These are phyloP conservation scores for Cyprinodon brontotheroides DNA, from an alignment of 2,113 vertebrate genomes.

Conservation along the genomic window DNA sequence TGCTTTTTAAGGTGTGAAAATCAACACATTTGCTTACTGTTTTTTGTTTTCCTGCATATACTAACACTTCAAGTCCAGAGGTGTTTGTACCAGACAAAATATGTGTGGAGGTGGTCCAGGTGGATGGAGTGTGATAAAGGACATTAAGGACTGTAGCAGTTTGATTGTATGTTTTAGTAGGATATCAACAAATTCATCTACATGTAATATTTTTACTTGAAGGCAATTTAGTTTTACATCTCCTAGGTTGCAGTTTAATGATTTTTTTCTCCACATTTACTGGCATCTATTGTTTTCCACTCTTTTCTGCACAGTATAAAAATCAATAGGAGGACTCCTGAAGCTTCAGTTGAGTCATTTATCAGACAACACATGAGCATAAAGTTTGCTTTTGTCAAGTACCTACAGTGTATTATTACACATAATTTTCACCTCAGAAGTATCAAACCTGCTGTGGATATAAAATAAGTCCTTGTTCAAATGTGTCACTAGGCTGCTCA, in stretches of 20 bases:
- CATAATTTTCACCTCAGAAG: neutral
- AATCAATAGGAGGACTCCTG: neutral
- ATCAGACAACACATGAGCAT: neutral
- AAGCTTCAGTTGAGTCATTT: conserved; percentile 1
- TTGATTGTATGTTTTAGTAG: conserved; percentile 6
- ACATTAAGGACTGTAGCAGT: conserved; percentile 2
- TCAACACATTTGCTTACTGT: conserved; percentile 21
- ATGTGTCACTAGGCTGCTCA: neutral
- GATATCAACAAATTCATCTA: conserved; percentile 1
- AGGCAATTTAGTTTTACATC: conserved; percentile 15
- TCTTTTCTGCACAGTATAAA: neutral
- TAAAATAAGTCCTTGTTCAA: neutral
- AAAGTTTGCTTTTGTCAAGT: conserved; percentile 2
- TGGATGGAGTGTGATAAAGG: neutral
- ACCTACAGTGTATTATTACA: neutral
- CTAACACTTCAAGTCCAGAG: conserved; percentile 27
- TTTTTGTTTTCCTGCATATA: conserved; percentile 23
- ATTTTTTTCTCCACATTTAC: neutral
- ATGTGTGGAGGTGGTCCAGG: conserved; percentile 19
- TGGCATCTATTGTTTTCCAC: conserved; percentile 11
- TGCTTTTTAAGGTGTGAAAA: conserved; percentile 16
- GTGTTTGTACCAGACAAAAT: conserved; percentile 22
- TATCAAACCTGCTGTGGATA: neutral
- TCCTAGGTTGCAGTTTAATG: conserved; percentile 7
- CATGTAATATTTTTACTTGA: conserved; percentile 11